A percentile compares a stretch with the other conserved stretches of the same genome.
These are phyloP conservation scores for Drosophila insularis DNA, from an alignment of 1,140 invertebrate genomes.

Conservation along the genomic window DNA sequence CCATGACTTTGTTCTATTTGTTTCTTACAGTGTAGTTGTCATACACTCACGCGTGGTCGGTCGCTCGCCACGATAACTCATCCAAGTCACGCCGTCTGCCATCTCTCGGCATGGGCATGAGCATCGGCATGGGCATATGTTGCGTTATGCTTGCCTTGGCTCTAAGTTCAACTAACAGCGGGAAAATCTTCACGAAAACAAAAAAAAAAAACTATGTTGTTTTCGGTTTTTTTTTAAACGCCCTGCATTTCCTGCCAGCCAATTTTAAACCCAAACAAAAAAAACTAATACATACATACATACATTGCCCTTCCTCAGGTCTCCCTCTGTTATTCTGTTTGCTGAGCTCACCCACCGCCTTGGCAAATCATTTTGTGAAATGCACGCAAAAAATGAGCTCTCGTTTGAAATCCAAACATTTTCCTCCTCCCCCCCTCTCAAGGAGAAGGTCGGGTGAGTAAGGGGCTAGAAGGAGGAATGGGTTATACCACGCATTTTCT, in stretches of 20 bases:
- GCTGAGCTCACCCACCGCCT: conserved; percentile 32
- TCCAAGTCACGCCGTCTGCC: conserved; percentile 73
- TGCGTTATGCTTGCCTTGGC: conserved; percentile 50
- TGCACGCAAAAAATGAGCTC: conserved; percentile 77
- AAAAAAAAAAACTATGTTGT: background rate
- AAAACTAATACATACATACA: too few relatives aligned
- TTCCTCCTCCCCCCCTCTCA: conserved; percentile 19
- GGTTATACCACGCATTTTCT: conserved; percentile 11
- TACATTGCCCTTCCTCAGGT: background rate
- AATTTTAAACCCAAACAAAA: background rate
- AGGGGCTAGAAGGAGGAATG: background rate
- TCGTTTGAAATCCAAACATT: conserved; percentile 76
- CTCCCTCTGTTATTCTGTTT: background rate
- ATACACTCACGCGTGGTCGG: conserved; percentile 61
- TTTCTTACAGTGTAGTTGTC: conserved; percentile 19
- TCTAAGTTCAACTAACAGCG: conserved; percentile 57
- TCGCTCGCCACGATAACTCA: conserved; percentile 58
- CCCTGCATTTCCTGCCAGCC: conserved; percentile 64
- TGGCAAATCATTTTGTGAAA: conserved; percentile 73
- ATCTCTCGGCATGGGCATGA: conserved; percentile 49
- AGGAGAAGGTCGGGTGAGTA: background rate
- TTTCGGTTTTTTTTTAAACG: conserved; percentile 24
- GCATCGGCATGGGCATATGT: conserved; percentile 41
- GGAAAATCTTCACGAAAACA: conserved; percentile 34
- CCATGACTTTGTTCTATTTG: too few relatives aligned